These are phyloP conservation scores for Chloropsis hardwickii DNA, from an alignment of 2,113 vertebrate genomes.

Conservation along the genomic window DNA sequence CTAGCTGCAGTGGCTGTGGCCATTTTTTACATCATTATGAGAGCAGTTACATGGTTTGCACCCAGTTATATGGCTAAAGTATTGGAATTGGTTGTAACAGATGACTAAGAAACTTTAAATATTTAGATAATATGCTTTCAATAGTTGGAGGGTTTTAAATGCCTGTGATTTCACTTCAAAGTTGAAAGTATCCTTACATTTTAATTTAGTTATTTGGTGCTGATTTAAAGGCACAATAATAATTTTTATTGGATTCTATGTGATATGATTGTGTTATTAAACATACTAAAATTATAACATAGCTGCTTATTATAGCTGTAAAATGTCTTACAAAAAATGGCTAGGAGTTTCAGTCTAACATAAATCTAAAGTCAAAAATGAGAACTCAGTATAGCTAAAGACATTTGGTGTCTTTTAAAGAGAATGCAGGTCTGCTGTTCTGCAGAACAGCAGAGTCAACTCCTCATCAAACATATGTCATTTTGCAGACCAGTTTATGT, in stretches of 20 bases:
- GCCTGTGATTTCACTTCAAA: neutral
- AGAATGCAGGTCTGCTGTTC: neutral
- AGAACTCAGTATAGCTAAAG: neutral
- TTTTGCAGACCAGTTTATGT: neutral
- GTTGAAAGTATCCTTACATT: neutral
- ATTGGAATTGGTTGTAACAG: neutral
- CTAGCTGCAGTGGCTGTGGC: neutral
- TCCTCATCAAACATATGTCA: neutral
- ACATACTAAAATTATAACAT: neutral
- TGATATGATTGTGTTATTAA: neutral
- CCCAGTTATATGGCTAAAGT: neutral
- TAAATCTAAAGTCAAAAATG: neutral
- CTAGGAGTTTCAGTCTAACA: neutral
- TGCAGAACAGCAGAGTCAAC: neutral
- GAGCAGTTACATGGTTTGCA: neutral
- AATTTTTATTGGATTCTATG: neutral
- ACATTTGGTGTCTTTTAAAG: neutral
- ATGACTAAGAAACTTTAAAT: neutral
- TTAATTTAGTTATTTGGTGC: neutral
- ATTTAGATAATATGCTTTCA: neutral
- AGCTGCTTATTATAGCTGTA: neutral
- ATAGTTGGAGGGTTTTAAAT: neutral
- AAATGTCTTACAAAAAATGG: neutral
- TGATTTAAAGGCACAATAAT: neutral
- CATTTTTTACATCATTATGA: neutral